Percentiles rank a stretch among this genome's conserved stretches.
These are phyloP conservation scores for Icerya purchasi DNA, from an alignment of 2,888 invertebrate genomes.

Conservation along the genomic window DNA sequence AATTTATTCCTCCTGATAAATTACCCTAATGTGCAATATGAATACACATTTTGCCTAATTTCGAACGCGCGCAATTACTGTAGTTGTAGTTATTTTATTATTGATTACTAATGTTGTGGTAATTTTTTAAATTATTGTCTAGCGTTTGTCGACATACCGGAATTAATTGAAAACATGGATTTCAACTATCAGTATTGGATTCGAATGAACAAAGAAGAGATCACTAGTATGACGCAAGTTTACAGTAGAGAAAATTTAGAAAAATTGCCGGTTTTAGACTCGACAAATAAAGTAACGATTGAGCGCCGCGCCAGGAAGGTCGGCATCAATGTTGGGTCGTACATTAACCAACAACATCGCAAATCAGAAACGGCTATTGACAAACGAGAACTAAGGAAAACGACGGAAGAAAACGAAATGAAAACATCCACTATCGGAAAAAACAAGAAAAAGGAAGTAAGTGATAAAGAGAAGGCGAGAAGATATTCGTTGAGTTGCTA, in stretches of 20 bases:
- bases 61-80: background rate
- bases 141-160: background rate
- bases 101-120: background rate
- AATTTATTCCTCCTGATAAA: no score
- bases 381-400: no score
- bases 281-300: no score
- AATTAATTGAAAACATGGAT: background rate
- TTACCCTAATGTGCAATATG: no score
- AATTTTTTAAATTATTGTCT: background rate
- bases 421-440: no score
- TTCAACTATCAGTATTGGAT: background rate
- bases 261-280: background rate
- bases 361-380: no score
- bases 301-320: no score
- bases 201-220: background rate
- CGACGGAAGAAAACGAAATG: background rate
- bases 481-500: no score
- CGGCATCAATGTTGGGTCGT: no score
- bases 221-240: background rate
- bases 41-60: background rate
- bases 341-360: no score
- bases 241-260: background rate
- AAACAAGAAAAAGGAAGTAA: background rate
- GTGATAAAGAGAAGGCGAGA: background rate
- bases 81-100: background rate